Conservation (phyloP, 2,113 vertebrate species). For the Typhlomys cinereus region DNA sequence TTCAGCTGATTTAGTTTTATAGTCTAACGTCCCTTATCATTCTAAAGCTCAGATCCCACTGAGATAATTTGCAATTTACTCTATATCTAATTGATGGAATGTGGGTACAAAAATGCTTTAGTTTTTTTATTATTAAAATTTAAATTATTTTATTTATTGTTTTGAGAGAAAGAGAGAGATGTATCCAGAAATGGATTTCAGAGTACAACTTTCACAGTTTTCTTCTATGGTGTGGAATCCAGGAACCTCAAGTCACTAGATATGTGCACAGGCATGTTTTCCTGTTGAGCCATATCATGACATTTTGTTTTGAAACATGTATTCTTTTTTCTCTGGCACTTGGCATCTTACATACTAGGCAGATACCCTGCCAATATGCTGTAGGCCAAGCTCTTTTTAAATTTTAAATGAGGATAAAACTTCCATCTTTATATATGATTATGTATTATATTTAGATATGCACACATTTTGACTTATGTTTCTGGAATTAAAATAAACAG, state of each 20-base stretch:
- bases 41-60: not conserved
- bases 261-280: no score
- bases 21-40: not conserved
- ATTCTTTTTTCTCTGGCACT: not conserved
- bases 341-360: not conserved
- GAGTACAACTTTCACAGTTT: no score
- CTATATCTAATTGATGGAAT: not conserved
- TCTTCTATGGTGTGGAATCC: no score
- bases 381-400: not conserved
- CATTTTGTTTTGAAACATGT: no score
- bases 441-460: no score
- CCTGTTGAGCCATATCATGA: no score
- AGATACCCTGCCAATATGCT: not conserved
- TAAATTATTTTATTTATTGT: no score
- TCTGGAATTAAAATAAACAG: not conserved
- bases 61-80: not conserved
- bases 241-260: no score
- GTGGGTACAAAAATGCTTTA: not conserved
- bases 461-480: slow-evolving; percentile 13
- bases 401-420: not conserved
- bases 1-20: not conserved
- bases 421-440: not conserved
- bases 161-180: no score
- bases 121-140: not conserved
- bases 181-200: no score